These are phyloP conservation scores for Dryococelus australis DNA, from an alignment of 2,888 invertebrate species.

Conservation along the genomic window DNA sequence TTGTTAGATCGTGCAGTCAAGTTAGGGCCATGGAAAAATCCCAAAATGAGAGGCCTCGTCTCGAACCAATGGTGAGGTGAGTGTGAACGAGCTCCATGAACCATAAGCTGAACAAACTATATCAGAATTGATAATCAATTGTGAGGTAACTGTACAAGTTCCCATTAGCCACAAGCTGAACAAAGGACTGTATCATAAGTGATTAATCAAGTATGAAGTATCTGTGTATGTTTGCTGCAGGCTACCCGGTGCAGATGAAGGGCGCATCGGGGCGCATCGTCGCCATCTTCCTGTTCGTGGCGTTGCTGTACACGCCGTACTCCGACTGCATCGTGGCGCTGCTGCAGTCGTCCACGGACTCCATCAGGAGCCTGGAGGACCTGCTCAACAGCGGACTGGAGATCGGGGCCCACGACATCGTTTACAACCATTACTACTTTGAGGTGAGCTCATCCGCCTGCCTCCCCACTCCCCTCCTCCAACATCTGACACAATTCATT, in stretches of 20 bases:
- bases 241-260: background rate
- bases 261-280: conserved; percentile 40
- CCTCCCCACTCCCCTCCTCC: background rate
- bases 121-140: too few relatives aligned
- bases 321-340: conserved; percentile 45
- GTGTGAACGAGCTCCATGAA: too few relatives aligned
- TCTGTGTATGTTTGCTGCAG: background rate
- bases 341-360: conserved; percentile 42
- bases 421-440: conserved; percentile 41
- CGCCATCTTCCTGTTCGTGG: conserved; percentile 39
- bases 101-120: too few relatives aligned
- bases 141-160: too few relatives aligned
- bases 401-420: conserved; percentile 40
- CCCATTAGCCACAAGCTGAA: too few relatives aligned
- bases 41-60: too few relatives aligned
- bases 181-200: too few relatives aligned
- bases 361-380: conserved; percentile 42
- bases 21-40: too few relatives aligned
- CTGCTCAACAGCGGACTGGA: conserved; percentile 40
- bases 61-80: too few relatives aligned
- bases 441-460: conserved; percentile 31
- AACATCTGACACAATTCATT: too few relatives aligned
- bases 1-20: too few relatives aligned
- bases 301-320: conserved; percentile 45
- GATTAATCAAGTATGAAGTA: background rate